These are phyloP conservation scores for Scalopus aquaticus DNA, from an alignment of 2,113 vertebrate species.

Conservation along the genomic window DNA sequence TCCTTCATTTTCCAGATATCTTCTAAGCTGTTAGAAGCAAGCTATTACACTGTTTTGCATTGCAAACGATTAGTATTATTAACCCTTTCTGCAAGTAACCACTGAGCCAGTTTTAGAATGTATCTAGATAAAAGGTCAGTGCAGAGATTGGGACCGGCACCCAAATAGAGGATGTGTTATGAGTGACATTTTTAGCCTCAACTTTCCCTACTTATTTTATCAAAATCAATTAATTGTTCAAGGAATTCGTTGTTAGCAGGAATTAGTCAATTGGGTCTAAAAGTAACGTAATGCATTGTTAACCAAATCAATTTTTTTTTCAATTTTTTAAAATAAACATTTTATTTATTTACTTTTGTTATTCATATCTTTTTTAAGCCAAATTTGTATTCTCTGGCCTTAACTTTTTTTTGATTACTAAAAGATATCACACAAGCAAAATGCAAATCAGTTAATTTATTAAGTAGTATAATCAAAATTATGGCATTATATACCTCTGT, in stretches of 20 bases:
- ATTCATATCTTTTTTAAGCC: no score
- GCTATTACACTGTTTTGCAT: slow-evolving; percentile 77
- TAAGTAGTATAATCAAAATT: neutral
- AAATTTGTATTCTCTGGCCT: slow-evolving; percentile 2
- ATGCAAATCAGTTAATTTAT: slow-evolving; percentile 18
- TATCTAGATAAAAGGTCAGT: slow-evolving; percentile 76
- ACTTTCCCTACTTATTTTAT: neutral
- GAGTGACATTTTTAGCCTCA: neutral
- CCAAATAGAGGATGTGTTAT: neutral
- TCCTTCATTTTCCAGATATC: slow-evolving; percentile 67
- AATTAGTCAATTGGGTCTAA: neutral
- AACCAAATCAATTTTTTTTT: neutral
- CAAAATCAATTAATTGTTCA: slow-evolving; percentile 3
- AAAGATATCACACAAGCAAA: neutral
- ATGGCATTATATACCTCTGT: neutral
- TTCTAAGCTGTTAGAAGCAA: slow-evolving; percentile 58
- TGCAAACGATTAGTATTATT: slow-evolving; percentile 75
- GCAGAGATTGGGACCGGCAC: slow-evolving; percentile 66
- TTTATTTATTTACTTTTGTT: no score
- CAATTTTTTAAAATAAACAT: neutral
- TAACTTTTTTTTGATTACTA: neutral
- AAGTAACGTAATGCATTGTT: neutral
- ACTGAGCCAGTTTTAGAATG: slow-evolving; percentile 77
- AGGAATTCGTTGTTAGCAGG: neutral
- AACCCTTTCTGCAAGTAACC: slow-evolving; percentile 72